Base-by-base conservation (phyloP, 2,797 vertebrate species). In the Platyrinchus mystaceus region DNA sequence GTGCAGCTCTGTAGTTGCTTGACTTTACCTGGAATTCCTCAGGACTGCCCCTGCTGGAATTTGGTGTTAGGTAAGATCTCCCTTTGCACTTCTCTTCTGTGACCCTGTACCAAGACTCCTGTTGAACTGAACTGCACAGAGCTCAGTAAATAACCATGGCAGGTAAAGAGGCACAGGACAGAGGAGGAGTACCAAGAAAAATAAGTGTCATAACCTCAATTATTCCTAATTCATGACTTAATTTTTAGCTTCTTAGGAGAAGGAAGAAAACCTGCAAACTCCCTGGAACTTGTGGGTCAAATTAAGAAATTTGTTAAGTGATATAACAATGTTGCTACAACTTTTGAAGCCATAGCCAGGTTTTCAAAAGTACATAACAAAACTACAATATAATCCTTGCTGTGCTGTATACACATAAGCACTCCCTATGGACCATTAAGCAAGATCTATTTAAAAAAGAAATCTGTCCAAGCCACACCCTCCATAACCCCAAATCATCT, bases 1-100 rank as follows among this genome's bases (percentile, higher is more conserved):
- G 94, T 89, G 90, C 89, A 95, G 64, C 60, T 36, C 52, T 34
- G 24, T 3, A 50, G 30, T 32, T 39, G n/a, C 56, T 87, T 77
- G 78, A 70, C 58, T 93, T 87, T 55, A 83, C 62, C 28, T 5
- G 0, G 78, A 83, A 92, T 75, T 87, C 89, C 64, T 71, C 56
- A 23, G 74, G 39, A 87, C 34, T 50, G 49, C 22, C 43, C 62
- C 64, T 75, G 18, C 46, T 80, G 43, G 86, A 95, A 95, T 77
- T 37, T 36, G 26, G 41, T 17, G 21, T 78, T 73, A 64, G 47
- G 71, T 12, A 92, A 92, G 60, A 67, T 28, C 67, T 85, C 30
- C 68, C 47, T 60, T 56, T 23, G 39, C 5, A 4, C 12, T 49
- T 28, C 46, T 75, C 32, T 70, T 76, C 17, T 32, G 43, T 59